These are phyloP conservation scores for Pteronura brasiliensis DNA, from an alignment of 2,113 vertebrate genomes.

Conservation along the genomic window DNA sequence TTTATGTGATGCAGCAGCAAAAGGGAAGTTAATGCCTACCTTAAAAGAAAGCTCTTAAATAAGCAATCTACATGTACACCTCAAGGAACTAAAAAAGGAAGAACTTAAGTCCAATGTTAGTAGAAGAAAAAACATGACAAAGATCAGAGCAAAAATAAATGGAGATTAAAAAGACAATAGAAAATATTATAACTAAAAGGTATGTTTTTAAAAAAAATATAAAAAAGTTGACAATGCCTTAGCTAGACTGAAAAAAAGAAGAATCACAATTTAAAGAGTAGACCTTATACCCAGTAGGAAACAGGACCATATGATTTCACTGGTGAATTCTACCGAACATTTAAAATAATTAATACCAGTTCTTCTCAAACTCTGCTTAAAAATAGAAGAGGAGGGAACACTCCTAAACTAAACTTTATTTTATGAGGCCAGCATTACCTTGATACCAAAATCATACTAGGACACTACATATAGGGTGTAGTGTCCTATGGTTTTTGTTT, in stretches of 20 bases:
- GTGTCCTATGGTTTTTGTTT: too few species aligned
- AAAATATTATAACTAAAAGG: not conserved
- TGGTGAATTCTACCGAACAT: not conserved
- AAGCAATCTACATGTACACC: not conserved
- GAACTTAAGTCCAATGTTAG: not conserved
- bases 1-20: not conserved
- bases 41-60: not conserved
- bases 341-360: not conserved
- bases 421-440: not conserved
- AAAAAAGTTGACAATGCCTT: not conserved
- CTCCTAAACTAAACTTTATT: not conserved
- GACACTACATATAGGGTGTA: not conserved
- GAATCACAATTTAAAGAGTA: not conserved
- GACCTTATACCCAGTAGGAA: not conserved
- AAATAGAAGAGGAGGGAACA: not conserved
- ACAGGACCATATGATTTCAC: not conserved
- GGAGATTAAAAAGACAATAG: not conserved
- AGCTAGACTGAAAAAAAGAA: not conserved
- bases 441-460: not conserved
- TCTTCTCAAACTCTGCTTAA: not conserved
- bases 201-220: not conserved
- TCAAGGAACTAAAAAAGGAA: not conserved
- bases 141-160: not conserved
- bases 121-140: not conserved
- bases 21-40: not conserved